Evolutionary conservation across 2,113 vertebrate species (phyloP).

Genomic region (Lampris megalopsis): DNA sequence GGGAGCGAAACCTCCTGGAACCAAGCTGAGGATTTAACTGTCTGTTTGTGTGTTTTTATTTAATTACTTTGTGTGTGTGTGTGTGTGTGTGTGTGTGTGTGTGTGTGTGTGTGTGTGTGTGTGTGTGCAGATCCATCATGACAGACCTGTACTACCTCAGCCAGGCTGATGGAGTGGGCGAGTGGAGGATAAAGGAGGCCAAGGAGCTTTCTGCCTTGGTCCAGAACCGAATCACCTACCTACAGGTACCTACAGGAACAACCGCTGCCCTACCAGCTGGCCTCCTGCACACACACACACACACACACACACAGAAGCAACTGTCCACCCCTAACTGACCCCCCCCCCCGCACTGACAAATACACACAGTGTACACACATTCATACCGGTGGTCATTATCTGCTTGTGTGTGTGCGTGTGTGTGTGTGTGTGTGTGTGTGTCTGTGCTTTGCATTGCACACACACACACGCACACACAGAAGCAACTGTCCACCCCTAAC

Average conservation of each 20-base stretch:
- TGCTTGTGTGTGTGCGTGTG: no score
- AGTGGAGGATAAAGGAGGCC: slow-evolving; percentile 95
- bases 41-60: no score
- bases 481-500: neutral
- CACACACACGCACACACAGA: neutral
- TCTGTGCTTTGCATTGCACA: neutral
- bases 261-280: slow-evolving; percentile 45
- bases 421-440: neutral
- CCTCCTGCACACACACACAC: neutral
- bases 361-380: neutral
- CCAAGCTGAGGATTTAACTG: no score
- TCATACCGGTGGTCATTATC: neutral
- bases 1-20: no score
- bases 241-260: slow-evolving; percentile 87
- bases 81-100: neutral
- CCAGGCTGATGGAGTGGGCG: slow-evolving; percentile 96
- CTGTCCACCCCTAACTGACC: neutral
- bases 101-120: neutral
- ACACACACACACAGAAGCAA: neutral
- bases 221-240: slow-evolving; percentile 96
- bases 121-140: slow-evolving; percentile 90
- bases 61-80: no score
- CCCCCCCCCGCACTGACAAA: neutral
- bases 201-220: slow-evolving; percentile 96
- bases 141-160: slow-evolving; percentile 98